Evolutionary conservation across 2,113 vertebrate species (phyloP).

Genomic region (Catharus fuscescens): DNA sequence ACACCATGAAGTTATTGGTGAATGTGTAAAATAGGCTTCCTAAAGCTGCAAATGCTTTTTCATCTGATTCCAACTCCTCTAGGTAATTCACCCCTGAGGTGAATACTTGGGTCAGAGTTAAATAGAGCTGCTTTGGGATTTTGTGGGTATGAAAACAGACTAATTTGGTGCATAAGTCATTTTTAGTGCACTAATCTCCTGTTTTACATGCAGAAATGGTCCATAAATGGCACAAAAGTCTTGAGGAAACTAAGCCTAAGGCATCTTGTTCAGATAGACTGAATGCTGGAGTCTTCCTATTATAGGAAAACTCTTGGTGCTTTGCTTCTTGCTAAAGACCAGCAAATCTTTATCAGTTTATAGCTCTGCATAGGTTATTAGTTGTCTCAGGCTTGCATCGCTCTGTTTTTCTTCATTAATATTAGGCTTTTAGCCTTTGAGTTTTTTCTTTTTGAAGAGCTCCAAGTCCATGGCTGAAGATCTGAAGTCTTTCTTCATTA

Average conservation of each 20-base stretch:
- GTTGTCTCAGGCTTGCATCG: background rate
- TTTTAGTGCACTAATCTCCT: slow-evolving; percentile 69
- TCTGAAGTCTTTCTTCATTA: slow-evolving; percentile 36
- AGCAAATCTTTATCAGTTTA: slow-evolving; percentile 11
- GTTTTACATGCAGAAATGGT: slow-evolving; percentile 63
- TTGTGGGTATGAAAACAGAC: slow-evolving; percentile 65
- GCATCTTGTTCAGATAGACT: background rate
- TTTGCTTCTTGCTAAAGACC: background rate
- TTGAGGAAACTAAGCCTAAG: slow-evolving; percentile 47
- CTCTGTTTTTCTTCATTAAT: slow-evolving; percentile 62
- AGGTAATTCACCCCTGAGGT: slow-evolving; percentile 66
- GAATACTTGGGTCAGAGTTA: slow-evolving; percentile 69
- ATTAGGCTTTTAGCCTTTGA: slow-evolving; percentile 39
- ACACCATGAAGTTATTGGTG: background rate
- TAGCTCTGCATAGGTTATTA: slow-evolving; percentile 22
- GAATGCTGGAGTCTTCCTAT: slow-evolving; percentile 20
- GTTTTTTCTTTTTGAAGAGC: slow-evolving; percentile 10
- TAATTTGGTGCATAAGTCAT: slow-evolving; percentile 72
- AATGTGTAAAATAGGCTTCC: slow-evolving; percentile 24
- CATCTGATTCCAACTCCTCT: slow-evolving; percentile 31
- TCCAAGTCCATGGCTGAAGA: background rate
- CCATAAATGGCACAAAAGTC: slow-evolving; percentile 57
- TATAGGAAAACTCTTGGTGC: slow-evolving; percentile 13
- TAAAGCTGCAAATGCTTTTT: slow-evolving; percentile 25
- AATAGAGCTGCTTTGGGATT: slow-evolving; percentile 63